phyloP scores from a whole-genome alignment of 2,113 vertebrate genomes.

The Sterrhoptilus dennistouni region DNA sequence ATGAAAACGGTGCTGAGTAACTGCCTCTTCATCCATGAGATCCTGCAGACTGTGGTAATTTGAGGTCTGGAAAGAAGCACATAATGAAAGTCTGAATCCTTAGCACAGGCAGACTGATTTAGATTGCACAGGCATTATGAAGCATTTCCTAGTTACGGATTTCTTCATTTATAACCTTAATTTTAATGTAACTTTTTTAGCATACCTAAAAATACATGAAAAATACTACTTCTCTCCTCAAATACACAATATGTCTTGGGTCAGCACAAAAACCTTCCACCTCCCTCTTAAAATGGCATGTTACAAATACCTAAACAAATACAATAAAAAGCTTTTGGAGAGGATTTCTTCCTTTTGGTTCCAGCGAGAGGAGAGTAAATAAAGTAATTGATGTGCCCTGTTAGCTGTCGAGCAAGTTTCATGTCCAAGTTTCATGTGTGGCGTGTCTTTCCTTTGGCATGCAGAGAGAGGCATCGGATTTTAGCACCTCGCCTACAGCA shows the following conservation, averaged over 20 bases:
- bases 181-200: background rate
- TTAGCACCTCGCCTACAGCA: slow-evolving; percentile 62
- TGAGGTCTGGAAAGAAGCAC: background rate
- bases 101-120: background rate
- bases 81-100: background rate
- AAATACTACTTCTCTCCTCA: background rate
- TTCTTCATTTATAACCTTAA: background rate
- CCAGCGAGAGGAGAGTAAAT: background rate
- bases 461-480: background rate
- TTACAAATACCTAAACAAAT: background rate
- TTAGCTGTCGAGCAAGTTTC: background rate
- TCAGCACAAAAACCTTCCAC: background rate
- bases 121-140: background rate
- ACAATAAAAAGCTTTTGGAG: background rate
- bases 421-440: background rate
- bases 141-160: background rate
- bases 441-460: background rate
- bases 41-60: background rate
- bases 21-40: background rate
- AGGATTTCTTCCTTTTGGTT: background rate
- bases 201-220: background rate
- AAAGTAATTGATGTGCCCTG: background rate
- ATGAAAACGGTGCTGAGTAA: background rate
- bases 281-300: background rate
- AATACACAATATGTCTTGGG: background rate